Conservation (phyloP, 1,140 invertebrate genomes). For the Cepaea nemoralis region DNA sequence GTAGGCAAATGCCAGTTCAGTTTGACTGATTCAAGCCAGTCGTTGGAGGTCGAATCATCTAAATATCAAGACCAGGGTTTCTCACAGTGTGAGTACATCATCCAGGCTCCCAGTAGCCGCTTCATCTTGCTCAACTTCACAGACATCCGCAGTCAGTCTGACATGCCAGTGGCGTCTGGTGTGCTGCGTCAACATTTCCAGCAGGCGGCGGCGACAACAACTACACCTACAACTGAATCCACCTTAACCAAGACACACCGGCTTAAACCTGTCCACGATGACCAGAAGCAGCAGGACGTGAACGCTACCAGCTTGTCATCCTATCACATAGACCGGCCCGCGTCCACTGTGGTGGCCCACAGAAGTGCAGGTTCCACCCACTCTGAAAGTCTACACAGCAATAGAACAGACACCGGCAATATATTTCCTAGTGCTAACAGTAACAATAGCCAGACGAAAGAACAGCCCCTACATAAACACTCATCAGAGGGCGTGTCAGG, state of each 20-base stretch:
- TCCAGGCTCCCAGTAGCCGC: constrained; percentile 13
- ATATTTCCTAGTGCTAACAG: not conserved
- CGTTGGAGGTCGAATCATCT: not conserved
- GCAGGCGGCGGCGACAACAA: not conserved
- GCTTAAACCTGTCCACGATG: not conserved
- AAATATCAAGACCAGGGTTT: not conserved
- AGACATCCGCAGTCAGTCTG: constrained; percentile 8
- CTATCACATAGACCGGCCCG: not conserved
- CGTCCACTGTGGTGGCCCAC: not conserved
- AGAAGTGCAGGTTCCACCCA: not conserved
- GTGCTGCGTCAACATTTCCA: not conserved
- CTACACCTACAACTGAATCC: not conserved
- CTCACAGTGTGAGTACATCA: constrained; percentile 17
- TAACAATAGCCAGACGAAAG: not conserved
- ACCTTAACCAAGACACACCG: not conserved
- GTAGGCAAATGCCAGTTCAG: not conserved
- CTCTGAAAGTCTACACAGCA: not conserved
- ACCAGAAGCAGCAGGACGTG: not conserved
- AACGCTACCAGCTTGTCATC: not conserved
- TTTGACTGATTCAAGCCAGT: constrained; percentile 6
- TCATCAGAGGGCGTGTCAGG: not conserved
- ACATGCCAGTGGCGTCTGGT: not conserved
- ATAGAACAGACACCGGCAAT: not conserved
- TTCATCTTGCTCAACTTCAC: constrained; percentile 20
- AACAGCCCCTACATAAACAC: not conserved